Evolutionary conservation across 2,113 vertebrate species (phyloP).

Genomic region (Castor canadensis): DNA sequence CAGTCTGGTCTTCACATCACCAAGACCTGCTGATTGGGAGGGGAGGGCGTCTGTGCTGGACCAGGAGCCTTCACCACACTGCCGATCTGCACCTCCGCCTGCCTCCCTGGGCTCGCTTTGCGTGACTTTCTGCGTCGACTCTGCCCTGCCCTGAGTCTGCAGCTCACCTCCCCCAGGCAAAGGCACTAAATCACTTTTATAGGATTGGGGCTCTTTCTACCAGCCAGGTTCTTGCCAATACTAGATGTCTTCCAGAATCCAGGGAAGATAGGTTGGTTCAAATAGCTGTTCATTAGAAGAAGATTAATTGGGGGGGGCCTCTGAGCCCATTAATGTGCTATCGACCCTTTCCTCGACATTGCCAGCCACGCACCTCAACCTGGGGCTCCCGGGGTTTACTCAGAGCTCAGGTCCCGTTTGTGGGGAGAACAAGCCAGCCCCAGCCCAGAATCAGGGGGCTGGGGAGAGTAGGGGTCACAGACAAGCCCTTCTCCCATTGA

Average conservation of each 20-base stretch:
- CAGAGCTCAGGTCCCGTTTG: constrained; percentile 50
- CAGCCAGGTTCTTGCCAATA: constrained; percentile 71
- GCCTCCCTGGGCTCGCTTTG: not conserved
- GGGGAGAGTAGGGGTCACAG: too few species aligned
- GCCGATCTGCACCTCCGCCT: not conserved
- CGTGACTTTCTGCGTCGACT: constrained; percentile 43
- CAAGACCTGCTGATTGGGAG: not conserved
- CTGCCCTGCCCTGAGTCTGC: not conserved
- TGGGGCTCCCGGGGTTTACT: constrained; percentile 67
- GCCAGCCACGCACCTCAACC: constrained; percentile 51
- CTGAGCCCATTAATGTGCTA: constrained; percentile 79
- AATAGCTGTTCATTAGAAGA: constrained; percentile 67
- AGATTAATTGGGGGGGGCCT: constrained; percentile 80
- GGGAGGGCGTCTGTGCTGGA: not conserved
- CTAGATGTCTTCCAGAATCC: constrained; percentile 73
- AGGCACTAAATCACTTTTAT: constrained; percentile 78
- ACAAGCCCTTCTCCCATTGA: not conserved
- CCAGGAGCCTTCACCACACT: accelerated
- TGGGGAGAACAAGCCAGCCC: not conserved
- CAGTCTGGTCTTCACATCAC: not conserved
- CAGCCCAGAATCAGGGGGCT: too few species aligned
- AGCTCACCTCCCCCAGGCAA: constrained; percentile 43
- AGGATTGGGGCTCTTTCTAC: constrained; percentile 70
- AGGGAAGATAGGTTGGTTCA: constrained; percentile 58
- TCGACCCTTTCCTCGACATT: constrained; percentile 76